Conservation (phyloP, 1,140 invertebrate species). For the Pachypeltis micranthus region DNA sequence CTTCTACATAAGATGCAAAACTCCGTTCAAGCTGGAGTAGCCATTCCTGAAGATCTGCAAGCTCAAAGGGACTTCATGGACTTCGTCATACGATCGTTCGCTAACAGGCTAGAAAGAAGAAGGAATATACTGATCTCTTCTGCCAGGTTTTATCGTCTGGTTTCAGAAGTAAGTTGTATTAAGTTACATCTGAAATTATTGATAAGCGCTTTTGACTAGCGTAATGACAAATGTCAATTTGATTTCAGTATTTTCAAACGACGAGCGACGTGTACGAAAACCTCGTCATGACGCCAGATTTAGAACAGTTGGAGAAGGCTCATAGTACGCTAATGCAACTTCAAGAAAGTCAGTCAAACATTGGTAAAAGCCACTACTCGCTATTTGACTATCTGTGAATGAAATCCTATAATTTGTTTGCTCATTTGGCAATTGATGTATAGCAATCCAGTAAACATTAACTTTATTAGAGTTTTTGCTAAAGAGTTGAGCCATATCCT, state of each 20-base stretch:
- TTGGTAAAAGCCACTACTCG: constrained; percentile 35
- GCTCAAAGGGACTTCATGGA: constrained; percentile 66
- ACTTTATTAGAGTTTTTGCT: too few relatives aligned
- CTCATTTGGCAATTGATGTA: too few relatives aligned
- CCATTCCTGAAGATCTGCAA: constrained; percentile 44
- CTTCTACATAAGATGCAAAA: constrained; percentile 53
- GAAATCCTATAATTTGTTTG: too few relatives aligned
- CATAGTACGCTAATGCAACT: constrained; percentile 41
- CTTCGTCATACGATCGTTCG: constrained; percentile 65
- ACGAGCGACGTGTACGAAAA: constrained; percentile 54
- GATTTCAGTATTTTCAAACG: constrained; percentile 45
- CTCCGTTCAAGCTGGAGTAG: constrained; percentile 38
- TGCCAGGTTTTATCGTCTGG: constrained; percentile 58
- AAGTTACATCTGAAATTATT: too few relatives aligned
- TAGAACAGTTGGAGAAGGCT: constrained; percentile 43
- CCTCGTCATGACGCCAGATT: constrained; percentile 45
- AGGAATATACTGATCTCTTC: constrained; percentile 65
- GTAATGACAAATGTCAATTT: not conserved
- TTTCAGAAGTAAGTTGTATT: constrained; percentile 54
- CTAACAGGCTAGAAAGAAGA: constrained; percentile 57
- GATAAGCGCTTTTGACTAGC: too few relatives aligned
- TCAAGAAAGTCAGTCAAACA: constrained; percentile 36
- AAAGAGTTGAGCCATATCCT: too few relatives aligned
- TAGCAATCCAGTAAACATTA: too few relatives aligned
- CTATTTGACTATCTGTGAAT: not conserved